These are phyloP conservation scores for Rosalia funebris DNA, from an alignment of 2,888 invertebrate species.

Conservation along the genomic window DNA sequence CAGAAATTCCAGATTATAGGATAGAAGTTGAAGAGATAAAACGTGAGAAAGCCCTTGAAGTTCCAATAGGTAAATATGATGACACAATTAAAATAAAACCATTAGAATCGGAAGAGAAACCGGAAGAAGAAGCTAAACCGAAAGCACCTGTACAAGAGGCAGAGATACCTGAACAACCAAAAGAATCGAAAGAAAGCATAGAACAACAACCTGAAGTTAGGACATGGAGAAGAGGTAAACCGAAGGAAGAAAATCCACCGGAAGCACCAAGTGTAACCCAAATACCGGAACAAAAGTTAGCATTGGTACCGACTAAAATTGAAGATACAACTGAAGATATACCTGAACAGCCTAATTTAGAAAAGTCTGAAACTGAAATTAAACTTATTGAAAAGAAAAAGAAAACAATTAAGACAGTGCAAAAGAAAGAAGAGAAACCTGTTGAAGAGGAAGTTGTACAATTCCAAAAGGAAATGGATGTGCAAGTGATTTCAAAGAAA, in stretches of 20 bases:
- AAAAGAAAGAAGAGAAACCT: constrained; percentile 43
- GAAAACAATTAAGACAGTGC: constrained; percentile 38
- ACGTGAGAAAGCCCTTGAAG: constrained; percentile 49
- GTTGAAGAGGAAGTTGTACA: constrained; percentile 59
- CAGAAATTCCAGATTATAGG: constrained; percentile 56
- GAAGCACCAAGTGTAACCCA: constrained; percentile 32
- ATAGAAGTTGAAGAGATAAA: constrained; percentile 59
- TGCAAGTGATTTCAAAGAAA: constrained; percentile 67
- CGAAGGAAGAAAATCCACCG: constrained; percentile 49
- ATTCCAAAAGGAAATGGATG: constrained; percentile 68
- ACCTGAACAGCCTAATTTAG: constrained; percentile 52
- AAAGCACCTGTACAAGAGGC: constrained; percentile 20
- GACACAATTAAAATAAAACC: constrained; percentile 53
- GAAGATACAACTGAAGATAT: constrained; percentile 53
- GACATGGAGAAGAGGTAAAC: constrained; percentile 40
- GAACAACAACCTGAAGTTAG: constrained; percentile 31
- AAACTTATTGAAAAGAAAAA: constrained; percentile 61
- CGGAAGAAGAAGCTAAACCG: constrained; percentile 50
- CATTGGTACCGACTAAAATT: constrained; percentile 56
- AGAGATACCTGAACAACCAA: constrained; percentile 7
- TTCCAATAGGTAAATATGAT: constrained; percentile 51
- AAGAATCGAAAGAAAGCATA: constrained; percentile 49
- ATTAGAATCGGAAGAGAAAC: constrained; percentile 43
- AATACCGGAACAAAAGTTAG: constrained; percentile 46
- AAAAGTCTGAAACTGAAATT: constrained; percentile 65